Conservation (phyloP, 2,113 vertebrate species). For the Vidua chalybeata region DNA sequence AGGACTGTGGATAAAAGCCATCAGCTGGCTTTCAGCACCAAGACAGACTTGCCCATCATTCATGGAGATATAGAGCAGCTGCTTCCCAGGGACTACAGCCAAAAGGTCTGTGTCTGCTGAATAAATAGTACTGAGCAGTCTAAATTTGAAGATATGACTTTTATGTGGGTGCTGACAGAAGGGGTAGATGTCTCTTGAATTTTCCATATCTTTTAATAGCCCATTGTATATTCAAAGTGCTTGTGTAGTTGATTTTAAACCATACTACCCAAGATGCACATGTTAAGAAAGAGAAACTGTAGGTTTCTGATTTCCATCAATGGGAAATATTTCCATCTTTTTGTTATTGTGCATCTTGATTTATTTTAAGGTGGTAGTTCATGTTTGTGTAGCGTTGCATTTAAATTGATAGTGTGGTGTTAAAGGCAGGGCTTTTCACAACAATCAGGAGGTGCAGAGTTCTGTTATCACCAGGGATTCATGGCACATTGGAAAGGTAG, state of each 20-base stretch:
- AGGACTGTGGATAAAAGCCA: neutral
- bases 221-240: neutral
- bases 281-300: neutral
- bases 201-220: neutral
- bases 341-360: neutral
- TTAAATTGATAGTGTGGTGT: neutral
- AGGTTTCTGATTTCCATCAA: neutral
- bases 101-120: neutral
- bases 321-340: neutral
- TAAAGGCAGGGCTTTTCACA: neutral
- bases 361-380: neutral
- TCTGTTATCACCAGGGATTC: neutral
- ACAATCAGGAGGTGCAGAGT: neutral
- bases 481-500: neutral
- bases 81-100: neutral
- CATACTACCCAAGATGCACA: rapidly evolving
- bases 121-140: neutral
- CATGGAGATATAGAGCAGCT: neutral
- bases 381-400: neutral
- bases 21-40: neutral
- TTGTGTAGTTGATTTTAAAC: neutral
- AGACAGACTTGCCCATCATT: neutral
- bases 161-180: neutral
- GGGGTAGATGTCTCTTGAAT: neutral
- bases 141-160: neutral